Evolutionary conservation across 2,888 invertebrate genomes (phyloP), one percentile per base, ranked within the genome.

Genomic region (Chaitophorus viminalis): DNA sequence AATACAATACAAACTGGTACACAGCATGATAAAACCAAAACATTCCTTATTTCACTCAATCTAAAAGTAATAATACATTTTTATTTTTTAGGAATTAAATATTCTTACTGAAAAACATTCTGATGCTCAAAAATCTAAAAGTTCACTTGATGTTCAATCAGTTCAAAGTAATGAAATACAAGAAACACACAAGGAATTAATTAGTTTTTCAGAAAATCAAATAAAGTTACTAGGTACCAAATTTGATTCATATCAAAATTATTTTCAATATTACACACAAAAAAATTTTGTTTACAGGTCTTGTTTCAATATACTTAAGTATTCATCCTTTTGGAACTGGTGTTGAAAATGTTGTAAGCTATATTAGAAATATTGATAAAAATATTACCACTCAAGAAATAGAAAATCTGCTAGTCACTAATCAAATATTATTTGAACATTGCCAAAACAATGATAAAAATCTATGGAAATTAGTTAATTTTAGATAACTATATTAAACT

Each of bases 251-350:
- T 14, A 11, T 21, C 4, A 70, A 46, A 46, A 29, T 46, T 17
- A 52, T 52, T 76, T 1, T 25, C 25, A 74, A 85, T 72, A 9
- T 81, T 81, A 33, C 31, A 74, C 46, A 25, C 36, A 25, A 21
- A 65, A 39, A 75, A 75, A 33, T 74, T 75, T 89, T 89, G 33
- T 88, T 90, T 90, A n/a, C 89, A 93, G 94, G 94, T 90, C 93
- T 98, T 88, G 95, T 97, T 90, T 95, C 98, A 8, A 96, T 97
- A 14, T 98, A 97, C 92, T 93, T 98, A 84, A 94, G 97, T 92
- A 96, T 98, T 70, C 98, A 98, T 92, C 98, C 98, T 0, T 95
- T 96, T 91, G 98, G 98, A 78, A 97, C 98, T 2, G 96, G 96
- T 89, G 93, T 97, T 3, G 97, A 97, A 91, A 96, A 97, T 92